Percentiles rank a stretch among this genome's conserved stretches.
These are phyloP conservation scores for Chascanopsetta lugubris DNA, from an alignment of 2,113 vertebrate genomes.

Conservation along the genomic window DNA sequence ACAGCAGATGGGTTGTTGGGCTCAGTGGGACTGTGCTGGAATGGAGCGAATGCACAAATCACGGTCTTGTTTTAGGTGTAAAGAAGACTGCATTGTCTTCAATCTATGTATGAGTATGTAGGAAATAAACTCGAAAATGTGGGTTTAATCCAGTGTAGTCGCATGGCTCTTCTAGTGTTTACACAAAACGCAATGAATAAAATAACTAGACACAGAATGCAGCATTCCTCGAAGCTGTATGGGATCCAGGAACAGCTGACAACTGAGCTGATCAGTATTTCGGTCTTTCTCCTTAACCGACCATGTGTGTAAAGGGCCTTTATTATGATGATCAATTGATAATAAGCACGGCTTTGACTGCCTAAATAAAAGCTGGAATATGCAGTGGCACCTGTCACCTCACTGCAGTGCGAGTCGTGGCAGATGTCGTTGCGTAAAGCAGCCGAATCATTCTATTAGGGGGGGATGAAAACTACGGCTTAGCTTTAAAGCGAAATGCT, in stretches of 20 bases:
- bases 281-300: slow-evolving; percentile 25
- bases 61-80: slow-evolving; percentile 26
- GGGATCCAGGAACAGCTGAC: slow-evolving; percentile 36
- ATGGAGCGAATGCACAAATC: slow-evolving; percentile 47
- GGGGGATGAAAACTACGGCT: slow-evolving; percentile 42
- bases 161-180: slow-evolving; percentile 27
- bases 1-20: slow-evolving; percentile 75
- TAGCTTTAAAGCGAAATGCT: slow-evolving; percentile 52
- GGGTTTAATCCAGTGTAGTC: not conserved
- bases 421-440: slow-evolving; percentile 60
- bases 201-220: slow-evolving; percentile 18
- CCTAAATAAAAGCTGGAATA: slow-evolving; percentile 36
- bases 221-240: slow-evolving; percentile 21
- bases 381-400: slow-evolving; percentile 44
- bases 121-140: not conserved
- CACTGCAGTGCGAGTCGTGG: slow-evolving; percentile 37
- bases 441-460: slow-evolving; percentile 41
- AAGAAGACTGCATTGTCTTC: not conserved
- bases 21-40: slow-evolving; percentile 59
- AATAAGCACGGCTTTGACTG: slow-evolving; percentile 32
- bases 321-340: slow-evolving; percentile 47
- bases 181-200: slow-evolving; percentile 35
- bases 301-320: slow-evolving; percentile 8
- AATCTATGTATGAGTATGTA: not conserved
- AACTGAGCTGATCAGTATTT: slow-evolving; percentile 39